phyloP scores from a whole-genome alignment of 2,113 vertebrate genomes.

The Tyrannus savana region DNA sequence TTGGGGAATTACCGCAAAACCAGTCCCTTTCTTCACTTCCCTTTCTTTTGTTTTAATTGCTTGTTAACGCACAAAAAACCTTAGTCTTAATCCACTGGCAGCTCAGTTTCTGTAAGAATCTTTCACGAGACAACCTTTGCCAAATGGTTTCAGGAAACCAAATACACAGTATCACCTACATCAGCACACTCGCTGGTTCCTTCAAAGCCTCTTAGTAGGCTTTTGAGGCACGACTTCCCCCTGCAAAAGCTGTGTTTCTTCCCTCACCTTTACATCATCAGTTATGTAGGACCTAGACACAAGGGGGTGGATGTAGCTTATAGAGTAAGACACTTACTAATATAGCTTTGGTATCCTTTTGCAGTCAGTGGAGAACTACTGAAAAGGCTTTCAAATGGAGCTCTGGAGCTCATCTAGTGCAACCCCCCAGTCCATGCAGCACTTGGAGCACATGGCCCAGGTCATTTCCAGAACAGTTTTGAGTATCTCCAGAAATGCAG shows the following conservation, averaged over 20 bases:
- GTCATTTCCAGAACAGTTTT: neutral
- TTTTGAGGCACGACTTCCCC: neutral
- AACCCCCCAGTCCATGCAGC: rapidly evolving
- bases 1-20: neutral
- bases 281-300: neutral
- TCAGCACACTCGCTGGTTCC: rapidly evolving
- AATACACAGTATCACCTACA: neutral
- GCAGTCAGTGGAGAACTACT: neutral
- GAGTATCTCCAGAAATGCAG: neutral
- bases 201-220: neutral
- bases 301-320: neutral
- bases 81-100: neutral
- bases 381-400: neutral
- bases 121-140: neutral
- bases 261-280: neutral
- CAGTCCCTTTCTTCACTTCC: neutral
- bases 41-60: neutral
- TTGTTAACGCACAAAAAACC: neutral
- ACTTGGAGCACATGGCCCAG: neutral
- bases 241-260: neutral
- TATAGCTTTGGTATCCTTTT: neutral
- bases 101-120: neutral
- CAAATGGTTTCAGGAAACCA: neutral
- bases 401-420: neutral
- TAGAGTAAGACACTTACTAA: neutral